These are phyloP conservation scores for Urocynchramus pylzowi DNA, from an alignment of 2,113 vertebrate species.

Conservation along the genomic window DNA sequence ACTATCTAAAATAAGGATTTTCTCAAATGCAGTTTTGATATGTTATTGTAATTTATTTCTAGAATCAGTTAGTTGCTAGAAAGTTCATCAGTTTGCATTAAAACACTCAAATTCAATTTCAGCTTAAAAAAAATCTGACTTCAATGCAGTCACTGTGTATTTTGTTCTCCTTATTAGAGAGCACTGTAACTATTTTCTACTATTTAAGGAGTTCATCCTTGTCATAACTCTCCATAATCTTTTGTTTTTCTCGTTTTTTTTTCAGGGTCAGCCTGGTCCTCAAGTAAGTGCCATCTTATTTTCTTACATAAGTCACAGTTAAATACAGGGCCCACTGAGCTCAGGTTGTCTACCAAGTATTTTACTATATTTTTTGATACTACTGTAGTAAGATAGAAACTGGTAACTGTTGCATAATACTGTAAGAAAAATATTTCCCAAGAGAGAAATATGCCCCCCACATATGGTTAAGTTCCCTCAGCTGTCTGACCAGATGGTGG, in stretches of 20 bases:
- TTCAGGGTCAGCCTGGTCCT: constrained; percentile 79
- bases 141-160: neutral
- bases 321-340: neutral
- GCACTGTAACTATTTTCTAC: neutral
- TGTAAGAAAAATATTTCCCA: constrained; percentile 64
- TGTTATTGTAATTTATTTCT: neutral
- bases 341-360: neutral
- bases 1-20: neutral
- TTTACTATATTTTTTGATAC: neutral
- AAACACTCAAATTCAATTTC: neutral
- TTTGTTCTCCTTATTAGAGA: neutral
- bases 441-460: constrained; percentile 64
- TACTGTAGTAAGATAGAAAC: constrained; percentile 29
- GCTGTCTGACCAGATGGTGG: constrained; percentile 72
- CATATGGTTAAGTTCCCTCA: constrained; percentile 64
- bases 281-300: constrained; percentile 72
- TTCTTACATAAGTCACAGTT: neutral
- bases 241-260: constrained; percentile 39
- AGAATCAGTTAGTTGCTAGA: neutral
- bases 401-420: constrained; percentile 63
- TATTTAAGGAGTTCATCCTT: neutral
- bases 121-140: neutral
- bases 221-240: constrained; percentile 19
- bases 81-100: neutral
- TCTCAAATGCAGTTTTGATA: neutral